phyloP scores from a whole-genome alignment of 2,113 vertebrate species.

The Phocoena phocoena region DNA sequence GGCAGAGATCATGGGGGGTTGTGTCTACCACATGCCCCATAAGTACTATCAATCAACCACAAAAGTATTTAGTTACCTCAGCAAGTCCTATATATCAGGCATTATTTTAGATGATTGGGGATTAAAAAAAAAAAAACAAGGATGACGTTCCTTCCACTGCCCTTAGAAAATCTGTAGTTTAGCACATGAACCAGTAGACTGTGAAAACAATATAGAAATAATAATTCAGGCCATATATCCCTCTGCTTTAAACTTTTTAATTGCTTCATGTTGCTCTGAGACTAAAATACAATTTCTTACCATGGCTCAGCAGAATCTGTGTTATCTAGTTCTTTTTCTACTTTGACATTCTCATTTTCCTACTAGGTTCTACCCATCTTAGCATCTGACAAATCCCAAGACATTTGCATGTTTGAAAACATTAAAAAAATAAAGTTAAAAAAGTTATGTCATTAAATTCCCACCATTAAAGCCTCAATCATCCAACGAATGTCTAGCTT shows the following conservation, averaged over 20 bases:
- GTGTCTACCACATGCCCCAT: rapidly evolving
- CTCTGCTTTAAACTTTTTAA: not conserved
- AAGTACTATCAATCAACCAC: not conserved
- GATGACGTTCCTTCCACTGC: not conserved
- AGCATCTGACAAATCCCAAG: not conserved
- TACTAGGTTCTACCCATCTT: not conserved
- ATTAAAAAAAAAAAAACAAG: not conserved
- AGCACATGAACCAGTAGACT: not conserved
- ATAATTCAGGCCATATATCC: not conserved
- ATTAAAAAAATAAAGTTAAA: not conserved
- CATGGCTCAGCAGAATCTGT: not conserved
- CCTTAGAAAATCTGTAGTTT: not conserved
- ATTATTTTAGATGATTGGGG: not conserved
- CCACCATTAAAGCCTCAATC: constrained; percentile 15
- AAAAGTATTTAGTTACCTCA: not conserved
- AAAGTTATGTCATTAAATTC: constrained; percentile 19
- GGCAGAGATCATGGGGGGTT: not conserved
- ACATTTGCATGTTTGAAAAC: not conserved
- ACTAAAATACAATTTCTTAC: not conserved
- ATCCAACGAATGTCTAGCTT: not conserved
- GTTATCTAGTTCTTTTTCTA: not conserved
- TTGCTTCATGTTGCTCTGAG: not conserved
- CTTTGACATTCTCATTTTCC: not conserved
- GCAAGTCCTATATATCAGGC: not conserved
- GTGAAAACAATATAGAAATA: not conserved